Evolutionary conservation across 2,797 vertebrate genomes (phyloP), one percentile per base, ranked within the genome.

Genomic region (Acanthis flammea): DNA sequence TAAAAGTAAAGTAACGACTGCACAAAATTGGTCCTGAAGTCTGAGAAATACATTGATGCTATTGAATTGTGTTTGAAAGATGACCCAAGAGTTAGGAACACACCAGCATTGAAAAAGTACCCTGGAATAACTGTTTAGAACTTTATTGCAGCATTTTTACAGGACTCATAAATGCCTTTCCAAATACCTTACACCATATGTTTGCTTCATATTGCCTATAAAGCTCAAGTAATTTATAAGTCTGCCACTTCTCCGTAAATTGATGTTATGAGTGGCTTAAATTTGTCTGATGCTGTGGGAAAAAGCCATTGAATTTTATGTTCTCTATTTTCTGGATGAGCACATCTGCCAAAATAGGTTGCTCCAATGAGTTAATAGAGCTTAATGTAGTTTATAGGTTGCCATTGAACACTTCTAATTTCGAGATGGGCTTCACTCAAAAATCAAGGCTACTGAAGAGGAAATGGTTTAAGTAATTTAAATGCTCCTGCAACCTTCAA

Each of bases 241-340:
- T 81, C 79, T 95, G 65, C 28, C 58, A 88, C 77, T 96, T 94
- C 50, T 84, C 66, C 3, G 47, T 74, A 96, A 94, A 92, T 70
- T 94, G 79, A 39, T 61, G 72, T 89, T 93, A 71, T 44, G 37
- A 95, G 44, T 86, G 73, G 44, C 72, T 95, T 95, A 93, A 76
- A 93, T 91, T 89, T 94, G 33, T 78, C 30, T 91, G 68, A 50
- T 61, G 25, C 19, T 80, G 22, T 90, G 37, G 53, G n/a, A 13
- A 94, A 78, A 72, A 96, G 71, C 87, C 54, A 88, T 81, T 95
- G 70, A 93, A 94, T 96, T 95, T 86, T 95, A 84, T 53, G 42
- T 90, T 94, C 68, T 90, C 78, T 91, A 50, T 94, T 96, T 96
- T 96, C 86, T 90, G 84, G 63, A 80, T 79, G 65, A 96, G 30